Conservation (phyloP, 2,888 invertebrate genomes). For the Chrysina gloriosa region DNA sequence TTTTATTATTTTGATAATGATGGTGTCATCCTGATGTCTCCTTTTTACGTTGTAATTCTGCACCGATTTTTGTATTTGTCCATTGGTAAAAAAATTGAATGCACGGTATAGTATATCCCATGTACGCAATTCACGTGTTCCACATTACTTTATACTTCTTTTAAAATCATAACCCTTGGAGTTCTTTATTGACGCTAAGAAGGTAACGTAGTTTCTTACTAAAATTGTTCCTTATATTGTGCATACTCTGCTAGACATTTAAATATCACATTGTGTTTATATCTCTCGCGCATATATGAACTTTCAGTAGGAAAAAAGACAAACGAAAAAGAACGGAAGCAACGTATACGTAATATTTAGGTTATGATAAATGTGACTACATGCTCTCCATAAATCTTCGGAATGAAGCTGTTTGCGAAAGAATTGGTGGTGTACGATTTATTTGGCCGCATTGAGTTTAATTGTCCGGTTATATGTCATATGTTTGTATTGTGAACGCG, state of each 20-base stretch:
- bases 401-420: constrained; percentile 28
- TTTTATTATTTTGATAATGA: too few species aligned
- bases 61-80: too few species aligned
- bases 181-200: neutral
- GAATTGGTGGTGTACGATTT: constrained; percentile 32
- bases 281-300: neutral
- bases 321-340: neutral
- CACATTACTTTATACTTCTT: neutral
- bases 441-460: constrained; percentile 33
- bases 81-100: too few species aligned
- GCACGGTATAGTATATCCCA: too few species aligned
- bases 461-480: constrained; percentile 33
- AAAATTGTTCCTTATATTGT: neutral
- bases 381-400: constrained; percentile 30
- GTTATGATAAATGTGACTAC: constrained; percentile 34
- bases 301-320: neutral
- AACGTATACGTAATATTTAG: constrained; percentile 20
- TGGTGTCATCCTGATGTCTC: too few species aligned
- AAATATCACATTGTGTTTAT: constrained; percentile 24
- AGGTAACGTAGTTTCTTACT: neutral
- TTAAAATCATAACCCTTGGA: neutral
- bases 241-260: neutral
- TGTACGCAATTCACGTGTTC: too few species aligned
- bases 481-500: constrained; percentile 25
- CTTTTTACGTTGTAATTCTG: too few species aligned